A percentile compares a stretch with the other conserved stretches of the same genome.
phyloP scores from a whole-genome alignment of 1,140 invertebrate species.

The Lordiphosa clarofinis region DNA sequence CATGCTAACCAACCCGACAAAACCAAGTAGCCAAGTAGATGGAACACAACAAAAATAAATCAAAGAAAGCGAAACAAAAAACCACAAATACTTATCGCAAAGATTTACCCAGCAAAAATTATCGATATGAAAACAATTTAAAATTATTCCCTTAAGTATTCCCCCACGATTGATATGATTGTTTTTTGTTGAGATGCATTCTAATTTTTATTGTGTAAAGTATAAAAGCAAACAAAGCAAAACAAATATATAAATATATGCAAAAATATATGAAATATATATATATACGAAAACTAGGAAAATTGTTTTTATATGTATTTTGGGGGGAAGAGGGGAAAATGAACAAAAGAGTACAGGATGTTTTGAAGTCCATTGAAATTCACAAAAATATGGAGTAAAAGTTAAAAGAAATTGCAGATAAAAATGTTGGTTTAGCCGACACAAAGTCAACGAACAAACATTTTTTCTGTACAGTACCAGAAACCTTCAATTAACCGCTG shows the following conservation, averaged over 20 bases:
- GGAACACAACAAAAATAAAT: conserved; percentile 5
- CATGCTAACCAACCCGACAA: conserved; percentile 14
- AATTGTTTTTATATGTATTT: not conserved
- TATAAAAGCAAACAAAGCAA: conserved; percentile 31
- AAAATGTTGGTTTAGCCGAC: no score
- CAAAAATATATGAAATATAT: conserved; percentile 54
- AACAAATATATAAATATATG: conserved; percentile 53
- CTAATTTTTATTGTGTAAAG: conserved; percentile 52
- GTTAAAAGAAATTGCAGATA: no score
- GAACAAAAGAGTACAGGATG: no score
- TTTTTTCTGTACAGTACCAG: no score
- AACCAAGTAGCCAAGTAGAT: conserved; percentile 5
- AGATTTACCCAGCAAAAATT: conserved; percentile 25
- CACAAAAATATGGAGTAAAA: no score
- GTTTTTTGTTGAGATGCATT: conserved; percentile 51
- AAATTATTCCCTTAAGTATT: conserved; percentile 43
- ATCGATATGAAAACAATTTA: conserved; percentile 30
- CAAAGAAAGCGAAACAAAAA: conserved; percentile 9
- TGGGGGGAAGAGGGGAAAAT: no score
- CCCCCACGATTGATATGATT: conserved; percentile 20
- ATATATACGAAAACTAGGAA: conserved; percentile 18
- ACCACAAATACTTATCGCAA: conserved; percentile 31
- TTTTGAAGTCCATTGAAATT: no score
- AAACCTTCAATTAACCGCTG: no score
- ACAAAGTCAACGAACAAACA: no score